These are phyloP conservation scores for Pangasianodon gigas DNA, from an alignment of 2,113 vertebrate species.

Conservation along the genomic window DNA sequence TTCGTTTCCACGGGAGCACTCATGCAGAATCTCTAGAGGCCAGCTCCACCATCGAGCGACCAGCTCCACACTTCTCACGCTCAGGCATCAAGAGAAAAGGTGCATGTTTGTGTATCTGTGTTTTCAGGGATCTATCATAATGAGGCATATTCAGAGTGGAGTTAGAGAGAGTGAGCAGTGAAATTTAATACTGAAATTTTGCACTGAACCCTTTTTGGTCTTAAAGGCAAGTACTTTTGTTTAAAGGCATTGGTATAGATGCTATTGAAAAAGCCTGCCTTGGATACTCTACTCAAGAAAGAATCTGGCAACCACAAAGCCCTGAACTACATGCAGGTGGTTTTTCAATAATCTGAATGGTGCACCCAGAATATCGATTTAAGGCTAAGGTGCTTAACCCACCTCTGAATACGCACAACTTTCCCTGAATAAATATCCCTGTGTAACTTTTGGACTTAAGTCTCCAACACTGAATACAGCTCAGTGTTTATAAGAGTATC, in stretches of 20 bases:
- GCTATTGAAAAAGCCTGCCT: background rate
- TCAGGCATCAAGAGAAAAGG: slow-evolving; percentile 92
- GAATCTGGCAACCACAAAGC: background rate
- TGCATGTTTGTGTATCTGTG: slow-evolving; percentile 60
- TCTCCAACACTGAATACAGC: background rate
- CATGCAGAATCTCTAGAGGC: slow-evolving; percentile 92
- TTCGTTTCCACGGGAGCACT: slow-evolving; percentile 90
- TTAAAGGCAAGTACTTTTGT: background rate
- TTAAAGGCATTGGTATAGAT: background rate
- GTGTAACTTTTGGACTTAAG: background rate
- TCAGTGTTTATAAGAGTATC: background rate
- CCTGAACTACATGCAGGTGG: background rate
- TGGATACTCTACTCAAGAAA: background rate
- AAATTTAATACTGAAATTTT: background rate
- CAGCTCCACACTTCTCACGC: slow-evolving; percentile 87
- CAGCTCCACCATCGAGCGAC: slow-evolving; percentile 87
- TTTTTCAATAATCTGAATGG: background rate
- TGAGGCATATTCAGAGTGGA: background rate
- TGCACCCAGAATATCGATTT: background rate
- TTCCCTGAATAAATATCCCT: background rate
- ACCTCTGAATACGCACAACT: background rate
- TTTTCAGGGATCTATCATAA: background rate
- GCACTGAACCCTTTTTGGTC: background rate
- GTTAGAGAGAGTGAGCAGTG: background rate
- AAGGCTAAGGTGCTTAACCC: background rate